Evolutionary conservation across 2,113 vertebrate genomes (phyloP).

Genomic region (Sorex fumeus): DNA sequence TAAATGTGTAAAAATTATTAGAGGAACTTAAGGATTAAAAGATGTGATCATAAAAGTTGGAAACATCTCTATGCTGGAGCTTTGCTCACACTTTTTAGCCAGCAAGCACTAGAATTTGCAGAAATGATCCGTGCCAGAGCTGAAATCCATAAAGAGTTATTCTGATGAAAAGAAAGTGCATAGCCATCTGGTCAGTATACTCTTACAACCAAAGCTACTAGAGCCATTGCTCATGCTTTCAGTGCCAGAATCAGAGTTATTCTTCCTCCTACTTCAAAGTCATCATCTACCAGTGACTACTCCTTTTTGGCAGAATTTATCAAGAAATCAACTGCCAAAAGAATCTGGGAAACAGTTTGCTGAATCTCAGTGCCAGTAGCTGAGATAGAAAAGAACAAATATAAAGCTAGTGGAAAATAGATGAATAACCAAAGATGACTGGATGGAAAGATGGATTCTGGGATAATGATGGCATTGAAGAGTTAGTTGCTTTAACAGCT

Average conservation of each 20-base stretch:
- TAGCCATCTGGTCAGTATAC: conserved; percentile 40
- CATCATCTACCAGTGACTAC: background rate
- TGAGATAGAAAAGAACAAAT: background rate
- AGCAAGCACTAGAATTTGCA: background rate
- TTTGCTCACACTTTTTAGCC: background rate
- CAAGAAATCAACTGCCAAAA: conserved; percentile 34
- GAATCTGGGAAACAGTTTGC: conserved; percentile 22
- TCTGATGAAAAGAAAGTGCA: background rate
- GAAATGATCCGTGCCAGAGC: background rate
- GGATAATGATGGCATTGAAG: background rate
- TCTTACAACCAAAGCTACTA: conserved; percentile 23
- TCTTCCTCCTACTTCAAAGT: conserved; percentile 43
- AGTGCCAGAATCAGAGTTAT: background rate
- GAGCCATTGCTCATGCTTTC: background rate
- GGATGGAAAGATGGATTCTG: background rate
- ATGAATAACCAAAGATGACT: conserved; percentile 12
- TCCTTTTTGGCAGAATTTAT: conserved; percentile 61
- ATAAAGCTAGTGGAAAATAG: background rate
- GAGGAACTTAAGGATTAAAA: background rate
- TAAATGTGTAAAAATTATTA: conserved; percentile 6
- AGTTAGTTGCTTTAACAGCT: conserved; percentile 25
- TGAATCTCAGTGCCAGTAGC: background rate
- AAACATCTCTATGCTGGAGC: background rate
- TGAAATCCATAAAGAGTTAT: background rate
- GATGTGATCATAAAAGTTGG: background rate